phyloP scores from a whole-genome alignment of 30 jellyfish, hydroid and myxozoan species.

The Cassiopea xamachana region DNA sequence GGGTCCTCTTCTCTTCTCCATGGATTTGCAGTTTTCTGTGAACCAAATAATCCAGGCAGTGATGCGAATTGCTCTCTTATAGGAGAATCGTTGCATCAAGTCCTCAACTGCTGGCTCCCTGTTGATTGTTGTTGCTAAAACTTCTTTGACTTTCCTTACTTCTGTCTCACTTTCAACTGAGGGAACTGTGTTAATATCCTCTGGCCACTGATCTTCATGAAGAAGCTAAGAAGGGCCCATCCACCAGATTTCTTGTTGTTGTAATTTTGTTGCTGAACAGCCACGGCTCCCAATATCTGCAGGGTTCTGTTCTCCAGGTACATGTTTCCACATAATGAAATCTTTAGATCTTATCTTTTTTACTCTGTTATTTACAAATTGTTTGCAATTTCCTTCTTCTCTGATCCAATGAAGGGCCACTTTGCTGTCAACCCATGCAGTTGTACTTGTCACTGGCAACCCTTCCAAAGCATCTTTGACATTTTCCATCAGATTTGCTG shows the following conservation, averaged over 20 bases:
- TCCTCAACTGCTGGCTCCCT: background rate
- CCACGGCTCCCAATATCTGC: no score
- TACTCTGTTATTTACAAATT: constrained; percentile 68
- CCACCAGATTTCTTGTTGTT: constrained; percentile 28
- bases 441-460: constrained; percentile 13
- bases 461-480: constrained; percentile 32
- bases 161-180: constrained; percentile 15
- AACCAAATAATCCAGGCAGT: constrained; percentile 71
- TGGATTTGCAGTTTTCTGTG: constrained; percentile 31
- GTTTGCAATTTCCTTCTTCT: background rate
- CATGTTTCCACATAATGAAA: no score
- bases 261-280: no score
- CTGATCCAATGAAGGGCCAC: constrained; percentile 74
- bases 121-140: no score
- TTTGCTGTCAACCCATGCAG: constrained; percentile 1
- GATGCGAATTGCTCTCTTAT: constrained; percentile 36
- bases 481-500: constrained; percentile 61
- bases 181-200: constrained; percentile 27
- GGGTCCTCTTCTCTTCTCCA: constrained; percentile 46
- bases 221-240: constrained; percentile 51
- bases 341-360: background rate
- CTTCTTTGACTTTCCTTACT: no score
- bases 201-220: no score
- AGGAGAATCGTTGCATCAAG: constrained; percentile 23
- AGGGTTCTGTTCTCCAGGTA: no score